Evolutionary conservation across 2,888 invertebrate genomes (phyloP).

Genomic region (Tachina grossa): DNA sequence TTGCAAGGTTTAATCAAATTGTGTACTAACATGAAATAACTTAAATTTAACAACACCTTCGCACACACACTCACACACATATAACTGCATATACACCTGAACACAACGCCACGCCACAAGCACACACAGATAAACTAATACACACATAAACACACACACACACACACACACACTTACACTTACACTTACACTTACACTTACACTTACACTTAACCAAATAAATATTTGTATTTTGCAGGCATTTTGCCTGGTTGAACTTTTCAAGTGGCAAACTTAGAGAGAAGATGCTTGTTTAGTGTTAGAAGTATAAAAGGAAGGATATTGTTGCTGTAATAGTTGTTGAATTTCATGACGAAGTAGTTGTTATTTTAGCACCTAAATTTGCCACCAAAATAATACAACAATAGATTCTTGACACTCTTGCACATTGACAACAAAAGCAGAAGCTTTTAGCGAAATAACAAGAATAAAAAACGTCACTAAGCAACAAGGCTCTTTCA

Average conservation of each 20-base stretch:
- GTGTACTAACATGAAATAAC: constrained; percentile 27
- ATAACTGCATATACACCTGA: constrained; percentile 15
- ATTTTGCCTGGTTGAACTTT: constrained; percentile 53
- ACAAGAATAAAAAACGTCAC: constrained; percentile 74
- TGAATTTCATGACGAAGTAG: constrained; percentile 41
- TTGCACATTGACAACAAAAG: constrained; percentile 56
- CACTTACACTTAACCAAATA: constrained; percentile 14
- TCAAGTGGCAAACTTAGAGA: constrained; percentile 47
- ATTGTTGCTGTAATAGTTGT: constrained; percentile 46
- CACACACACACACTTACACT: constrained; percentile 16
- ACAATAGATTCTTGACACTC: constrained; percentile 32
- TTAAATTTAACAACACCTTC: constrained; percentile 53
- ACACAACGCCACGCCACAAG: background rate
- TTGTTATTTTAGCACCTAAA: constrained; percentile 46
- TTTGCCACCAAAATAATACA: constrained; percentile 62
- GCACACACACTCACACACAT: background rate
- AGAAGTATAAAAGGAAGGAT: constrained; percentile 24
- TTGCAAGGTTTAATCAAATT: constrained; percentile 43
- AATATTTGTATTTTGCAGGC: constrained; percentile 45
- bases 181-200: too few species aligned
- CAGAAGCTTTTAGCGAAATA: constrained; percentile 49
- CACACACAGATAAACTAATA: constrained; percentile 12
- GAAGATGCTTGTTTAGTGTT: constrained; percentile 17
- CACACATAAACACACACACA: background rate
- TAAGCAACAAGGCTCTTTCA: constrained; percentile 79